Evolutionary conservation across 2,797 vertebrate species (phyloP), one percentile per base, ranked within the genome.

Genomic region (Sparus aurata): DNA sequence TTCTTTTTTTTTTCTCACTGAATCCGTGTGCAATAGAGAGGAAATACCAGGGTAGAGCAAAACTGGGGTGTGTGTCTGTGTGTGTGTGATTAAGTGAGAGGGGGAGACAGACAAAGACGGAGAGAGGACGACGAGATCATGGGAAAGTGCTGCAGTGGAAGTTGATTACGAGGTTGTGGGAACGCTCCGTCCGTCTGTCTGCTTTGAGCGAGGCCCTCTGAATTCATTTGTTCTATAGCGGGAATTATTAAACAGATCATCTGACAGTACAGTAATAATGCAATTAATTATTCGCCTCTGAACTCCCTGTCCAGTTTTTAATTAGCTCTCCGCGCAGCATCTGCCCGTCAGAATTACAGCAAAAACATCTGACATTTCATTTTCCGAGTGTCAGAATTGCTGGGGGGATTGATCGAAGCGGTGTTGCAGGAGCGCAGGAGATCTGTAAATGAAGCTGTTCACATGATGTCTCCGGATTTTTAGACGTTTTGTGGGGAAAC

Each of bases 321-420:
- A 90, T 86, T 86, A 86, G 81, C 65, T 79, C 66, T 81, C 77
- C 80, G 73, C 70, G 61, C 66, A 72, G 73, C 75, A 87, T 85
- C 82, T 82, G 80, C 71, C 76, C 58, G 80, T 86, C 80, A 89
- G 77, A 82, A 74, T 83, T 73, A 74, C 58, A 74, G 66, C 45
- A 52, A 55, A 50, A 46, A 64, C 58, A 69, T 46, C 34, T 69
- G 63, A 76, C 73, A 65, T 84, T 73, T 80, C 7, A 77, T 80
- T 73, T 67, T 82, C 27, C 27, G 52, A 66, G 70, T 67, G 67
- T 73, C 49, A 58, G 13, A 69, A 46, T 23, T 43, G 49, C 49
- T 30, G 30, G 23, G 27, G 34, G 52, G 73, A 73, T 54, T 50
- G 73, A 55, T 72, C 20, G 45, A 30, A 2, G 52, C 10, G 1